Evolutionary conservation across 2,888 invertebrate genomes (phyloP).

Genomic region (Polyommatus iphigenia): DNA sequence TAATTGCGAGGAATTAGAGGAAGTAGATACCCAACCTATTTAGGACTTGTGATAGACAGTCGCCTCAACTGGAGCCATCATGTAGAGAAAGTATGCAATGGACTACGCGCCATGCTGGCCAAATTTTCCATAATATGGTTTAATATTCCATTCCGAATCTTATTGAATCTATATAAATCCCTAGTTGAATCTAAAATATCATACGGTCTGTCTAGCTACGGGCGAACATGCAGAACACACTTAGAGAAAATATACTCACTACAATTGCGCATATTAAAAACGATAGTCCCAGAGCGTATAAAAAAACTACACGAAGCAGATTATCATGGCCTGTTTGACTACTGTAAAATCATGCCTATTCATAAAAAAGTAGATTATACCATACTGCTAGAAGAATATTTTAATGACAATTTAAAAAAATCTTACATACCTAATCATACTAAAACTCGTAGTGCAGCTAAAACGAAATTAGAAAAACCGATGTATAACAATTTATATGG

Average conservation of each 20-base stretch:
- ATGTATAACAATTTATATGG: slow-evolving; percentile 29
- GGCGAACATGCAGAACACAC: slow-evolving; percentile 30
- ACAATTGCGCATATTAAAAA: slow-evolving; percentile 24
- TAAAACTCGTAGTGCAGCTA: slow-evolving; percentile 18
- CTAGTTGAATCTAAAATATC: too few species aligned
- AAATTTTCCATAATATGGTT: slow-evolving; percentile 34
- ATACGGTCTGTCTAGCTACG: slow-evolving; percentile 3
- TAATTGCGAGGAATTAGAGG: slow-evolving; percentile 33
- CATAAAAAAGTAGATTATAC: slow-evolving; percentile 26
- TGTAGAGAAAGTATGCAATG: slow-evolving; percentile 32
- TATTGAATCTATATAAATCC: background rate
- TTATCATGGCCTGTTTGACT: slow-evolving; percentile 10
- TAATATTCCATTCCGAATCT: slow-evolving; percentile 30
- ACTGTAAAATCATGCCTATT: slow-evolving; percentile 32
- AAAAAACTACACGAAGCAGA: slow-evolving; percentile 9
- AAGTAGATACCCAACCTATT: slow-evolving; percentile 33
- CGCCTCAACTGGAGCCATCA: slow-evolving; percentile 34
- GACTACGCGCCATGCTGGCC: slow-evolving; percentile 32
- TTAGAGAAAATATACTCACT: background rate
- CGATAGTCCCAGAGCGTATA: background rate
- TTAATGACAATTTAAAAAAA: slow-evolving; percentile 29
- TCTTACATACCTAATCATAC: background rate
- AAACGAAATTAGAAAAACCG: slow-evolving; percentile 11
- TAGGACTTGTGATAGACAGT: slow-evolving; percentile 35
- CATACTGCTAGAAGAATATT: slow-evolving; percentile 27